Evolutionary conservation across 2,888 invertebrate genomes (phyloP).

Genomic region (Graphium colonna): DNA sequence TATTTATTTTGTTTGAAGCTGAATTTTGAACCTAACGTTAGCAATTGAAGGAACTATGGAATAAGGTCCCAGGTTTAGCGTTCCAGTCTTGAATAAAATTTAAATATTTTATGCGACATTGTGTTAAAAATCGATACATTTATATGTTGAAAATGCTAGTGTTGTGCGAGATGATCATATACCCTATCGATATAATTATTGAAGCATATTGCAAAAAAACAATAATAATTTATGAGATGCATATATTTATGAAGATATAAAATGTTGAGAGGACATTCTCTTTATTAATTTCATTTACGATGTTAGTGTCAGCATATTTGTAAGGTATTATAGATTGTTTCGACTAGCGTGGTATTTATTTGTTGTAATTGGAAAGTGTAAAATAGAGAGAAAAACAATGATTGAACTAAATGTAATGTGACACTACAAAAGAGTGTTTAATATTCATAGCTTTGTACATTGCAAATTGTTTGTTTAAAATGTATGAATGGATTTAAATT

Average conservation of each 20-base stretch:
- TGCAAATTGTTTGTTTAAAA: constrained; percentile 22
- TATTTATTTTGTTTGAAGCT: too few relatives aligned
- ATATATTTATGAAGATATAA: constrained; percentile 17
- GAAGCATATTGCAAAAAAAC: constrained; percentile 7
- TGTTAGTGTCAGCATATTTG: constrained; percentile 16
- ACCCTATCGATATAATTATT: constrained; percentile 3
- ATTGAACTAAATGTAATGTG: not conserved
- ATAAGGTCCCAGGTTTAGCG: too few relatives aligned
- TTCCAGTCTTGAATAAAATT: not conserved
- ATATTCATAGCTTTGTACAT: constrained; percentile 41
- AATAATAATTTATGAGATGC: constrained; percentile 19
- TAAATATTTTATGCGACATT: not conserved
- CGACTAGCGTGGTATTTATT: constrained; percentile 43
- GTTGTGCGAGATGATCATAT: not conserved
- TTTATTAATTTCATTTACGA: constrained; percentile 6
- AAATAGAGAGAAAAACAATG: constrained; percentile 5
- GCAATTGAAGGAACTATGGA: too few relatives aligned
- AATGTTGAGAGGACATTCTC: not conserved
- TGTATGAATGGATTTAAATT: constrained; percentile 10
- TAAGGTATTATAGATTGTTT: constrained; percentile 31
- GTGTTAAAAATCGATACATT: not conserved
- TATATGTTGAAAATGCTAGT: too few relatives aligned
- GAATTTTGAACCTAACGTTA: too few relatives aligned
- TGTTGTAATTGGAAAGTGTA: constrained; percentile 36
- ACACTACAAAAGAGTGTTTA: not conserved